Base-by-base conservation (phyloP, 2,797 vertebrate genomes). In the Mormyrops boulengeri region DNA sequence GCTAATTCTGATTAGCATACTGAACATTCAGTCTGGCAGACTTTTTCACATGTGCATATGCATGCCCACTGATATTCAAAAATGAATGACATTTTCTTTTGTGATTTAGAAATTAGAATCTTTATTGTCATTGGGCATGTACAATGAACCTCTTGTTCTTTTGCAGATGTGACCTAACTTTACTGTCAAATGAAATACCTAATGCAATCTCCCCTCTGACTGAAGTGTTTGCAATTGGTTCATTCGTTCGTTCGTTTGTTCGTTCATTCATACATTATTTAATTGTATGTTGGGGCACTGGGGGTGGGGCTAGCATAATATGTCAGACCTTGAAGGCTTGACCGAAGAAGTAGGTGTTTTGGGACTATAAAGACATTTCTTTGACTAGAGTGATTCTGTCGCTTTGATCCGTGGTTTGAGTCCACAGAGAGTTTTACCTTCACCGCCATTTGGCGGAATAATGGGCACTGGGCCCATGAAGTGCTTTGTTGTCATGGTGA, bases 401-500 rank as follows among this genome's bases (percentile, higher is more conserved):
- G 44, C 91, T 92, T 91, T 92, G 86, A 92, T 92, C 89, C 77
- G 8, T 88, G 69, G 85, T 55, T 90, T 90, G 85, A 88, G 89
- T 49, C 88, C 50, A 87, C 38, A 30, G 90, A 82, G 84, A 69
- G 52, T 89, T 82, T 60, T 73, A 17, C 85, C 50, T 77, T 88
- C 90, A 66, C 88, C 55, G 87, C 86, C 88, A 12, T 92, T 93
- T 91, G 80, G 92, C 91, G 93, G 93, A 94, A 94, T 95, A 95
- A 95, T 94, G 93, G 94, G 94, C 90, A 91, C 91, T 89, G 19
- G 92, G 60, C 88, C 93, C 92, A 93, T 90, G 22, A 93, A 92
- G 92, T 69, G 91, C 93, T 95, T 95, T 95, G 95, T 96, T 95
- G 94, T 95, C 94, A 95, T 96, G 95, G 93, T 89, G 85, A 96